phyloP scores from a whole-genome alignment of 2,888 invertebrate genomes.

The Marasmarcha lunaedactyla region DNA sequence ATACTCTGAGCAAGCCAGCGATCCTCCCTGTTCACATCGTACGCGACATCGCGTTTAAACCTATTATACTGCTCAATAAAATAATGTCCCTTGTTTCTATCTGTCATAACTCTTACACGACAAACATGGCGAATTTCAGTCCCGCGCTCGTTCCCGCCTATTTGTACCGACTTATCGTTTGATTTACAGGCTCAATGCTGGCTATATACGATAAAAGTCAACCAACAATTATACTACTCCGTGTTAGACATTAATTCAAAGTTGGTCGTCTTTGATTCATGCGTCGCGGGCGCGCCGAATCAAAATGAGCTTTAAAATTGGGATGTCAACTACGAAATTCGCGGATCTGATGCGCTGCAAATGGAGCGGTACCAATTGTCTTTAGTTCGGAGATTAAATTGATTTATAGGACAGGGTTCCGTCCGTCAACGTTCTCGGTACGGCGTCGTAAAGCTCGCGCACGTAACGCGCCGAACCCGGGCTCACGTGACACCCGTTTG shows the following conservation, averaged over 20 bases:
- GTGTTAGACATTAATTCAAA: conserved; percentile 35
- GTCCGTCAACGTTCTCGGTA: conserved; percentile 49
- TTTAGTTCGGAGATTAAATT: conserved; percentile 51
- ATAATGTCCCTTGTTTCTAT: too few species aligned
- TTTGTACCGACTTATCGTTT: conserved; percentile 37
- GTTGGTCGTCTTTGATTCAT: conserved; percentile 42
- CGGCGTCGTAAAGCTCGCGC: conserved; percentile 40
- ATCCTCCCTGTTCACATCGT: too few species aligned
- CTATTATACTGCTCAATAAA: too few species aligned
- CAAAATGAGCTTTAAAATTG: background rate
- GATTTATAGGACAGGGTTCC: conserved; percentile 51
- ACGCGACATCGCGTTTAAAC: too few species aligned
- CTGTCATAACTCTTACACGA: too few species aligned
- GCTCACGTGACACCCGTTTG: conserved; percentile 38
- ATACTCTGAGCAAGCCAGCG: too few species aligned
- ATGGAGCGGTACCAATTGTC: conserved; percentile 41
- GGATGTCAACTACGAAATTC: background rate
- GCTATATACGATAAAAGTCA: conserved; percentile 37
- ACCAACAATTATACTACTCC: conserved; percentile 46
- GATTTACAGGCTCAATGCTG: conserved; percentile 40
- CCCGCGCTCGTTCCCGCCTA: conserved; percentile 18
- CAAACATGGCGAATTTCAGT: too few species aligned
- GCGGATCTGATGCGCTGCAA: background rate
- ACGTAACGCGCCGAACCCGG: conserved; percentile 18
- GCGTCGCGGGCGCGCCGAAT: conserved; percentile 17